A percentile compares a stretch with the other conserved stretches of the same genome.
Conservation (phyloP, 2,888 invertebrate species). For the Asteroscopus sphinx region DNA sequence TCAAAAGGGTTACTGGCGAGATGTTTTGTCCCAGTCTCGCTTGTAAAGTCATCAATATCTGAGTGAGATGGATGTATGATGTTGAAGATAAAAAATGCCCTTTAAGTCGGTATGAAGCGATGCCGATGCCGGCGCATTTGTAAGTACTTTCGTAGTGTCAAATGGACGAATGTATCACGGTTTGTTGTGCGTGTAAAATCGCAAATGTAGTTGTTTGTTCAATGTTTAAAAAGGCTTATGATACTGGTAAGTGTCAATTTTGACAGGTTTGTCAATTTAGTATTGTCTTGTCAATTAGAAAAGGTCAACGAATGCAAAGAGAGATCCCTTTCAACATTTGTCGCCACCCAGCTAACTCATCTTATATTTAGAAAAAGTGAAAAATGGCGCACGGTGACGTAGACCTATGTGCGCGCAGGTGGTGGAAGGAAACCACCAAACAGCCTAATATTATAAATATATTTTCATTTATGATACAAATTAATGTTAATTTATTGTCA, state of each 20-base stretch:
- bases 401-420: too few species aligned
- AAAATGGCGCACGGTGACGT: too few species aligned
- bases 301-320: neutral
- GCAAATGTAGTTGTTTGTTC: slow-evolving; percentile 58
- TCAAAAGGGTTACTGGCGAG: slow-evolving; percentile 82
- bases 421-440: too few species aligned
- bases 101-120: slow-evolving; percentile 75
- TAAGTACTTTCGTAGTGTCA: slow-evolving; percentile 61
- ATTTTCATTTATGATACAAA: too few species aligned
- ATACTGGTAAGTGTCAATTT: slow-evolving; percentile 17
- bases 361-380: too few species aligned
- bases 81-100: slow-evolving; percentile 78
- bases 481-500: too few species aligned
- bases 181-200: slow-evolving; percentile 60
- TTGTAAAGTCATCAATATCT: slow-evolving; percentile 27
- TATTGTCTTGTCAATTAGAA: neutral
- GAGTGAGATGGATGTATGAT: slow-evolving; percentile 64
- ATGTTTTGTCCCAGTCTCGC: slow-evolving; percentile 66
- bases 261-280: slow-evolving; percentile 12
- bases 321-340: too few species aligned
- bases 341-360: too few species aligned
- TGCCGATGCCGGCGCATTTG: slow-evolving; percentile 69
- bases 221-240: slow-evolving; percentile 25
- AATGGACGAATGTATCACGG: slow-evolving; percentile 63
- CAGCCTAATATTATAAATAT: too few species aligned